Base-by-base conservation (phyloP, 2,797 vertebrate species). In the Phrynocephalus vlangalii region DNA sequence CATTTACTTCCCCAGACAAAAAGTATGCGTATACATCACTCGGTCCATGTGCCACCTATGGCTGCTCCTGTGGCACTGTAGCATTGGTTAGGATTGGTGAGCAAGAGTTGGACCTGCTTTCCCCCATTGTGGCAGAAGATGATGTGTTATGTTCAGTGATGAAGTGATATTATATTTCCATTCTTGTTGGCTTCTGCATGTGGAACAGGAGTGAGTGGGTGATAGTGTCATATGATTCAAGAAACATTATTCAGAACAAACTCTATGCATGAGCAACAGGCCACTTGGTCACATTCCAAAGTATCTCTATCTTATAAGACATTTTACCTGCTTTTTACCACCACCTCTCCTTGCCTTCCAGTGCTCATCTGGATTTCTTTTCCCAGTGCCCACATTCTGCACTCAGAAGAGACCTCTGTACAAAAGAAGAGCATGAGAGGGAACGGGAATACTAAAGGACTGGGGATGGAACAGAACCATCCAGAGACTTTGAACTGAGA, bases 361-460 rank as follows among this genome's bases (percentile, higher is more conserved):
- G 52, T 13, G 5, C 52, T 15, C n/a, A 3, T 2, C 30, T 60
- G 26, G 67, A 15, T 60, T 77, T 63, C 44, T 70, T 85, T 79
- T 85, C 75, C n/a, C 52, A 52, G 9, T 70, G n/a, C 63, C 76
- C 68, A 33, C 6, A 68, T 78, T 85, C 52, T 84, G n/a, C 70
- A 60, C 70, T 24, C 38, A 56, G 5, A 63, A 63, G 15, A 18
- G 13, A 63, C 18, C 3, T 63, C 60, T 63, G 60, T 63, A 18
- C 15, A 63, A 63, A 63, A 63, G 60, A 63, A 63, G 60, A 63
- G 60, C 15, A 63, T 63, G 18, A 63, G 60, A 20, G 15, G 13
- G 16, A 63, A 63, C 20, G 7, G 52, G 52, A 13, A 56, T 56
- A 63, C 18, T 63, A 63, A 63, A 18, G 60, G 18, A 56, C 52